Percentiles rank a stretch among this genome's conserved stretches.
phyloP scores from a whole-genome alignment of 2,113 vertebrate genomes.

The Alethe castanea region DNA sequence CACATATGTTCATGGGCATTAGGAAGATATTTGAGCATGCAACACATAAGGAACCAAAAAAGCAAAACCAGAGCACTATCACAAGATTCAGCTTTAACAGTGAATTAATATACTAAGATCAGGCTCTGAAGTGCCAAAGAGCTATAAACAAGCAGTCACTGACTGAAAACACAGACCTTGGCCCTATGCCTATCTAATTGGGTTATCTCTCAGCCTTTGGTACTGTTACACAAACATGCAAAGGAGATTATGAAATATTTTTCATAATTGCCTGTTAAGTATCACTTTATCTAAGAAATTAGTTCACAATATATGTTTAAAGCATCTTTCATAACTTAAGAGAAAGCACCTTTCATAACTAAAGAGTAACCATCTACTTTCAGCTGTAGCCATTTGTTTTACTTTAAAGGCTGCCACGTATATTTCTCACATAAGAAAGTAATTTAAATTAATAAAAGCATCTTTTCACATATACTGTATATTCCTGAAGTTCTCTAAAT shows the following conservation, averaged over 20 bases:
- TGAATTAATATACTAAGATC: background rate
- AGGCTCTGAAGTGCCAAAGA: background rate
- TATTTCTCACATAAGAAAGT: background rate
- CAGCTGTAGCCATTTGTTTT: background rate
- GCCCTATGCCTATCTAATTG: background rate
- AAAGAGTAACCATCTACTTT: background rate
- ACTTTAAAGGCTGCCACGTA: background rate
- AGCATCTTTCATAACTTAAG: background rate
- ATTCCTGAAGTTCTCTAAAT: background rate
- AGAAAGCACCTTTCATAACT: background rate
- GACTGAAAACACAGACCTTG: background rate
- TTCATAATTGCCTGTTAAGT: background rate
- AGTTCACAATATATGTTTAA: background rate
- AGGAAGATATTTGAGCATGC: background rate
- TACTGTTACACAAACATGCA: background rate
- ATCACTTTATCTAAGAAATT: background rate
- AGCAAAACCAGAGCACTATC: background rate
- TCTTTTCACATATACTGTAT: background rate
- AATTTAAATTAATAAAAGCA: background rate
- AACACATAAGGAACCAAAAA: background rate
- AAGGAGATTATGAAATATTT: background rate
- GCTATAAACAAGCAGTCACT: background rate
- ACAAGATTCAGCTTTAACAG: background rate
- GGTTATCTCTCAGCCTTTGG: background rate
- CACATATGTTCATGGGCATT: background rate